Conservation (phyloP, 2,797 vertebrate genomes). For the Acomys russatus region DNA sequence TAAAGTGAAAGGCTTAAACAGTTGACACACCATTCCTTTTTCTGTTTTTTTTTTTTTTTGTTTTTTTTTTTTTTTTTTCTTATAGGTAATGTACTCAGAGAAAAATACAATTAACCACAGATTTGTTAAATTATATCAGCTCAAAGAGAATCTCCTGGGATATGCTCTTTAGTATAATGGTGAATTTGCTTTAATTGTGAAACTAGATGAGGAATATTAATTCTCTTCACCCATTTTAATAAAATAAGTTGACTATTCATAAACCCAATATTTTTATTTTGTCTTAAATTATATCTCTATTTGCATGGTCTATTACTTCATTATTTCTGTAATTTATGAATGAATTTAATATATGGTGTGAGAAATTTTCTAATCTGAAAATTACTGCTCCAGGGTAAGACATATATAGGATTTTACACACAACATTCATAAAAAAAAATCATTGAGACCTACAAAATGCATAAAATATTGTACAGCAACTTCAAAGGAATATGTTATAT, state of each 20-base stretch:
- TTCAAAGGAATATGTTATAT: not conserved
- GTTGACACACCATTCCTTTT: not conserved
- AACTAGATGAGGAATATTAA: constrained; percentile 65
- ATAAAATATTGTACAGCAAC: not conserved
- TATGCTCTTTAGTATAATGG: not conserved
- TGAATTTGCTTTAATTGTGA: constrained; percentile 58
- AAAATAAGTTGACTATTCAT: constrained; percentile 68
- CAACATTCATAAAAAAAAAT: not conserved
- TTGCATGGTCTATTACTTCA: constrained; percentile 10
- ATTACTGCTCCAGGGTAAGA: not conserved
- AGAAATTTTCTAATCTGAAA: not conserved
- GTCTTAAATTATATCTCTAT: constrained; percentile 53
- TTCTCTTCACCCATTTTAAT: constrained; percentile 58
- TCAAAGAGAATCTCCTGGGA: constrained; percentile 62
- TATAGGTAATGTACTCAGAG: not conserved
- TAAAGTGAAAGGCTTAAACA: not conserved
- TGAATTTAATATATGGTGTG: not conserved
- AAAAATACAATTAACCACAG: constrained; percentile 70
- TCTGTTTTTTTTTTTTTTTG: not conserved
- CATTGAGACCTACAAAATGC: not conserved
- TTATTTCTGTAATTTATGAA: not conserved
- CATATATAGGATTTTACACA: not conserved
- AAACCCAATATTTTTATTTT: constrained; percentile 4
- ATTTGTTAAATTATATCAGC: constrained; percentile 75
- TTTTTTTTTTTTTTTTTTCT: not conserved